Evolutionary conservation across 2,888 invertebrate genomes (phyloP), one percentile per base, ranked within the genome.

Genomic region (Cataglyphis albicans): DNA sequence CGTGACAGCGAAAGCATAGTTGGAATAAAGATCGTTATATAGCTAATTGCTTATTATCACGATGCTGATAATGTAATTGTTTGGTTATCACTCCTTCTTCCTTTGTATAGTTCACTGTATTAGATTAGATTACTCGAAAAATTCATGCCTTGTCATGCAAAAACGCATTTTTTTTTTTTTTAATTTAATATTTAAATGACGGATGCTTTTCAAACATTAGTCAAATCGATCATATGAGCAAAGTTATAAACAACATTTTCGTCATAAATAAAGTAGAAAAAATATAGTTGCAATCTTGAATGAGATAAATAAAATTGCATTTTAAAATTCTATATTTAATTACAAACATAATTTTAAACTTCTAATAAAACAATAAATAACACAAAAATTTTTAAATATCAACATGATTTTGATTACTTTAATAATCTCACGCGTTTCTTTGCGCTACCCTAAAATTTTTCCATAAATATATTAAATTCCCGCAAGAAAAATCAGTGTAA

Each of bases 21-120:
- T 29, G 44, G 18, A 59, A 78, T 59, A 44, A 80, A 59, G 59
- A 68, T 38, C 76, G 29, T 55, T 29, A 57, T 32, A 59, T 35
- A 70, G 78, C 68, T 70, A 80, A 80, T 80, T 70, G 44, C 9
- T 18, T 59, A 59, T 80, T 80, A 80, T 80, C 78, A 59, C 32
- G 35, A 4, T 44, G 9, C 25, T 59, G 68, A 80, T 80, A 80
- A 78, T 78, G 7, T 59, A 78, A 80, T 80, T 80, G 44, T 80
- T 80, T 12, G 25, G 44, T 68, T 80, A 68, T 68, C 78, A n/a
- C 44, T 10, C 18, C 35, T n/a, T 18, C 35, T n/a, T 18, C 7
- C 25, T 1, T n/a, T 67, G 1, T 44, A 18, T 32, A 12, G n/a
- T 29, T 4, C 9, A n/a, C 7, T 18, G 55, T 10, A 35, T 32